Evolutionary conservation across 2,888 invertebrate species (phyloP).

Genomic region (Aspidiotus destructor): DNA sequence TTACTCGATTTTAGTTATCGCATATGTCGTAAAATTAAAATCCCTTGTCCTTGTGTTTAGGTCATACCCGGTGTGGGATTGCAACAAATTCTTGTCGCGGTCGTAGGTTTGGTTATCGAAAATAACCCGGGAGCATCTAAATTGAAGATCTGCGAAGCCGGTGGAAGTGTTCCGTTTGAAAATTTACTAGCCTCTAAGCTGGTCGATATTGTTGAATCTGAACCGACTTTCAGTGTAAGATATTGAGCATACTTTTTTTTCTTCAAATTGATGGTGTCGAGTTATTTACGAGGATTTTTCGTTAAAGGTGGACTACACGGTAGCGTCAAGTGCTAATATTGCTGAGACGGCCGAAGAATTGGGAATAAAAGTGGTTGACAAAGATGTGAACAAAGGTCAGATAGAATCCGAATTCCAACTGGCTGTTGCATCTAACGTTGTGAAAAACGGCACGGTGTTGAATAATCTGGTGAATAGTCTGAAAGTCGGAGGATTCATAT

Average conservation of each 20-base stretch:
- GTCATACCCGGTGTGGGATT: conserved; percentile 14
- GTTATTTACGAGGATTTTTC: conserved; percentile 5
- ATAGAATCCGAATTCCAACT: conserved; percentile 59
- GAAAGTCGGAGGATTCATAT: conserved; percentile 59
- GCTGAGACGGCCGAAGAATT: conserved; percentile 49
- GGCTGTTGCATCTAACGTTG: conserved; percentile 55
- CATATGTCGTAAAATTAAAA: background rate
- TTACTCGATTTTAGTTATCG: background rate
- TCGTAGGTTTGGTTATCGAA: conserved; percentile 66
- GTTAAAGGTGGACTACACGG: conserved; percentile 49
- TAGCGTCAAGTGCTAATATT: conserved; percentile 50
- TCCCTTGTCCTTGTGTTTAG: background rate
- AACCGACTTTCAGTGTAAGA: conserved; percentile 57
- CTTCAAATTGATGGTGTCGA: background rate
- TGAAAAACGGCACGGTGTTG: conserved; percentile 49
- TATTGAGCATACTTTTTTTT: conserved; percentile 24
- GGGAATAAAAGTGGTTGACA: conserved; percentile 54
- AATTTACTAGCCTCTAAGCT: conserved; percentile 54
- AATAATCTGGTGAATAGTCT: conserved; percentile 53
- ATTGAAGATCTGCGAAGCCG: conserved; percentile 63
- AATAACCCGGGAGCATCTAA: conserved; percentile 59
- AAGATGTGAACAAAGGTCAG: conserved; percentile 51
- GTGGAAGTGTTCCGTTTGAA: conserved; percentile 55
- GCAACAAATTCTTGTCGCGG: conserved; percentile 52
- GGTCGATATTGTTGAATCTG: conserved; percentile 56